Evolutionary conservation across 1,140 invertebrate genomes (phyloP).

Genomic region (Drosophila gunungcola): DNA sequence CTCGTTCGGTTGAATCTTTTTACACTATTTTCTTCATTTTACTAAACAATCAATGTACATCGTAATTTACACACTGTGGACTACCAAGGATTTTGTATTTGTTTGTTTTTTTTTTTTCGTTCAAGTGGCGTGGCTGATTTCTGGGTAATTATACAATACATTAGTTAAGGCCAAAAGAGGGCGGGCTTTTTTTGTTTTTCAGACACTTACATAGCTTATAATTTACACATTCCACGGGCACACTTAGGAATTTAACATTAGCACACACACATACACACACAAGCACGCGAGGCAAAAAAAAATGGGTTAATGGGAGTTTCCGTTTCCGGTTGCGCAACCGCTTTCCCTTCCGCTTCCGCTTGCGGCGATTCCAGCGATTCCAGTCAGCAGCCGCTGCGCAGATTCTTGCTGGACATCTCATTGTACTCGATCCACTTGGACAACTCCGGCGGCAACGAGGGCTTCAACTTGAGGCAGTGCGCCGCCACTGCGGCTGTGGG

Average conservation of each 20-base stretch:
- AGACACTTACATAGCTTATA: conserved; percentile 50
- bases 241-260: conserved; percentile 22
- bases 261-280: conserved; percentile 27
- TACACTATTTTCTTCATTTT: conserved; percentile 21
- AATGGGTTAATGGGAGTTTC: conserved; percentile 7
- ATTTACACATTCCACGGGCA: conserved; percentile 29
- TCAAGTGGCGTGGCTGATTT: conserved; percentile 23
- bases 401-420: conserved; percentile 88
- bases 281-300: conserved; percentile 9
- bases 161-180: conserved; percentile 45
- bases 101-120: background rate
- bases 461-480: conserved; percentile 85
- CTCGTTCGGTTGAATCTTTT: background rate
- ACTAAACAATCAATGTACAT: conserved; percentile 47
- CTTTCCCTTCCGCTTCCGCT: conserved; percentile 10
- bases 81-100: conserved; percentile 21
- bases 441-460: conserved; percentile 87
- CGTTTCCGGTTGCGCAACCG: conserved; percentile 2
- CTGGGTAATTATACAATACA: conserved; percentile 32
- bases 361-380: conserved; percentile 2
- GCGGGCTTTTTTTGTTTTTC: conserved; percentile 25
- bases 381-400: conserved; percentile 85
- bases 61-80: conserved; percentile 43
- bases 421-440: conserved; percentile 89
- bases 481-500: background rate